Percentiles rank a stretch among this genome's conserved stretches.
Conservation (phyloP, 2,113 vertebrate species). For the Mionectes macconnelli region DNA sequence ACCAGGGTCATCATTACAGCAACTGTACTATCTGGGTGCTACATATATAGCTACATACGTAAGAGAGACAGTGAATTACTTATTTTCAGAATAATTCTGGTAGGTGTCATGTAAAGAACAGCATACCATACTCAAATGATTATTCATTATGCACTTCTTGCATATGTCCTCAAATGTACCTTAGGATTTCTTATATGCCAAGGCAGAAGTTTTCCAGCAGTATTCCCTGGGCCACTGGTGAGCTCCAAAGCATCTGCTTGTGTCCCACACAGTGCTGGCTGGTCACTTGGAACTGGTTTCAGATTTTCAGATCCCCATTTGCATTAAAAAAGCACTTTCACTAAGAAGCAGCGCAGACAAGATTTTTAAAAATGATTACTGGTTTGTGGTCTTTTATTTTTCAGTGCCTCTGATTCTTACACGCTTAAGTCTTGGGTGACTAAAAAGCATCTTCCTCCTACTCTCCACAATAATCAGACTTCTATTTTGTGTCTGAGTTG, state of each 20-base stretch:
- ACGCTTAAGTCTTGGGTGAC: not conserved
- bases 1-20: not conserved
- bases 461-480: not conserved
- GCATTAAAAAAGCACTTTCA: conserved; percentile 40
- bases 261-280: not conserved
- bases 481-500: conserved; percentile 8
- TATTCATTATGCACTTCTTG: not conserved
- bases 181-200: not conserved
- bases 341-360: not conserved
- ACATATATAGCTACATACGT: rapidly evolving
- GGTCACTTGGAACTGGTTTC: conserved; percentile 13
- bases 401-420: not conserved
- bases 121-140: not conserved
- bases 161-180: not conserved
- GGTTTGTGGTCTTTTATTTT: not conserved
- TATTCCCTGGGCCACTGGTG: not conserved
- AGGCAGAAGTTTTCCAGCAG: not conserved
- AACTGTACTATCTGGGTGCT: not conserved
- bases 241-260: not conserved
- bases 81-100: not conserved
- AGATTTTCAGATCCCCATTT: conserved; percentile 17
- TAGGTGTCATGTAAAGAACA: not conserved
- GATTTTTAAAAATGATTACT: not conserved
- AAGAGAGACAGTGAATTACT: not conserved
- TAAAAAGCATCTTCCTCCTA: not conserved